These are phyloP conservation scores for Terebella lapidaria DNA, from an alignment of 2,888 invertebrate species.

Conservation along the genomic window DNA sequence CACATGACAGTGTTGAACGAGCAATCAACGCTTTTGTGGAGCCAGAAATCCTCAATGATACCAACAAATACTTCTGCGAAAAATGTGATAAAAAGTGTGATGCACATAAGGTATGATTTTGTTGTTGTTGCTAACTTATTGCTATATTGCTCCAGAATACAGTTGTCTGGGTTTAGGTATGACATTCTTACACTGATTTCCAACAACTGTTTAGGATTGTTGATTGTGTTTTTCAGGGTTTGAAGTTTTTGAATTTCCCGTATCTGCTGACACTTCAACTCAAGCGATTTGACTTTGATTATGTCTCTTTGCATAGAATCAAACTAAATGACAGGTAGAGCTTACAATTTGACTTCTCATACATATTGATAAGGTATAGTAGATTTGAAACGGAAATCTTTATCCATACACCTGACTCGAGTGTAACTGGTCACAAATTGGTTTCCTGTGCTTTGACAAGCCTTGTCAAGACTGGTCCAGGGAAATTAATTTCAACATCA, in stretches of 20 bases:
- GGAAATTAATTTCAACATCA: no score
- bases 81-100: conserved; percentile 80
- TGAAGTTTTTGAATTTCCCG: conserved; percentile 80
- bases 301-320: conserved; percentile 74
- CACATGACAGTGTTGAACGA: conserved; percentile 77
- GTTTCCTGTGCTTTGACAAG: no score
- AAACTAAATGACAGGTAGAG: conserved; percentile 76
- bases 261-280: conserved; percentile 80
- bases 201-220: no score
- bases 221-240: conserved; percentile 58
- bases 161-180: neutral
- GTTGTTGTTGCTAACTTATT: no score
- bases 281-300: conserved; percentile 86
- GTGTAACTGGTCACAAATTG: no score
- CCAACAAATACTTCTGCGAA: conserved; percentile 83
- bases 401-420: no score
- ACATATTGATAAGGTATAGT: no score
- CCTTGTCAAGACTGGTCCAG: no score
- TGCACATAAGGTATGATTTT: conserved; percentile 70
- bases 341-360: no score
- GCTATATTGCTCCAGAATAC: neutral
- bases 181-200: neutral
- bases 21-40: conserved; percentile 77
- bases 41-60: conserved; percentile 75
- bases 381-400: no score